phyloP scores from a whole-genome alignment of 2,113 vertebrate genomes.

The Antennarius striatus region DNA sequence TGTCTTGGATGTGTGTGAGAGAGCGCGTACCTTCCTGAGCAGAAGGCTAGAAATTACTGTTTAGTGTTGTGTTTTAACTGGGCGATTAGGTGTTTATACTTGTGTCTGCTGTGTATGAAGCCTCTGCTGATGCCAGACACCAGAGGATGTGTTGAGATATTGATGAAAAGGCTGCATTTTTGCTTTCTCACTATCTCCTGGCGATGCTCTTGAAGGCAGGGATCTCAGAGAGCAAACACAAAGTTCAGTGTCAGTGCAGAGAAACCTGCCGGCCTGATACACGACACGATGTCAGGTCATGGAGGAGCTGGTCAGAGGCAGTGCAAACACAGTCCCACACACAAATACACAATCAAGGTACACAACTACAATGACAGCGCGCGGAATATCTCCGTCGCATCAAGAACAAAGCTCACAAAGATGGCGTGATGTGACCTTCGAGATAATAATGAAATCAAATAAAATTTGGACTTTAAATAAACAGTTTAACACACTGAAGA shows the following conservation, averaged over 20 bases:
- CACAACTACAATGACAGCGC: background rate
- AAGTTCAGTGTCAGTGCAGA: slow-evolving; percentile 5
- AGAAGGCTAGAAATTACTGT: slow-evolving; percentile 16
- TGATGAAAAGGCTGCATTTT: slow-evolving; percentile 37
- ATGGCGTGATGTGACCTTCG: too few relatives aligned
- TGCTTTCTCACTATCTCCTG: slow-evolving; percentile 10
- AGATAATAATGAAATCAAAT: too few relatives aligned
- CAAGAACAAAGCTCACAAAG: too few relatives aligned
- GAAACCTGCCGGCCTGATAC: background rate
- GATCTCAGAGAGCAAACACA: slow-evolving; percentile 12
- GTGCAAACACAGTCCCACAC: background rate
- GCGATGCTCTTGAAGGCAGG: slow-evolving; percentile 6
- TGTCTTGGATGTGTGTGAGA: slow-evolving; percentile 9
- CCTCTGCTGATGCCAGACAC: slow-evolving; percentile 31
- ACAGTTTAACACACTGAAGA: too few relatives aligned
- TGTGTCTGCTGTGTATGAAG: slow-evolving; percentile 41
- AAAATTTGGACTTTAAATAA: too few relatives aligned
- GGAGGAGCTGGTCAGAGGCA: background rate
- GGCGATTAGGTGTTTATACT: slow-evolving; percentile 45
- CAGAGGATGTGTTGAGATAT: slow-evolving; percentile 47
- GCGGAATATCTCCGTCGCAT: too few relatives aligned
- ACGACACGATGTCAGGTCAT: background rate
- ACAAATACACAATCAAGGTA: background rate
- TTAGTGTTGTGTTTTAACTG: slow-evolving; percentile 34
- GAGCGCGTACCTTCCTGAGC: background rate